Evolutionary conservation across 2,888 invertebrate species (phyloP), one percentile per base, ranked within the genome.

Genomic region (Drosophila nr. perissopoda): DNA sequence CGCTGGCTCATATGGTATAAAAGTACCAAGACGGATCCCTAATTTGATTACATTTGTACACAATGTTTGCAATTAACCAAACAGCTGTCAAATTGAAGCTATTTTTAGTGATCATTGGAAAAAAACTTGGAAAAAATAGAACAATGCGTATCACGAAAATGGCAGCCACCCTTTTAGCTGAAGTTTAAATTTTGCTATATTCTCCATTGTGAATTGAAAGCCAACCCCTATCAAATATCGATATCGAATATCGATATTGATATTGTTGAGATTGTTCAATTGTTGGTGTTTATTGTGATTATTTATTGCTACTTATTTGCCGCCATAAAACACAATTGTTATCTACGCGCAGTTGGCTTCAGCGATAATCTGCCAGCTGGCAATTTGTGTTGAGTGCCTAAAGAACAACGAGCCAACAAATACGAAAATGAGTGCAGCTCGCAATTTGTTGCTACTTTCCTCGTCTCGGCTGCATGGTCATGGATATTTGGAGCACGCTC

Each of bases 391-490:
- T 36, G 16, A 38, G 33, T 25, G 36, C 51, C 46, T 53, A 16
- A 62, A 58, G 61, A 64, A 57, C 25, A 2, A 3, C 6, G 29
- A 8, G 16, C 16, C 7, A 16, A 5, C 1, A n/a, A 42, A 42
- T 0, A 11, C n/a, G 16, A 64, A 66, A 27, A 65, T 68, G 62
- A 86, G 48, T 46, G 53, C 63, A 31, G 33, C 61, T 31, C 83
- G 89, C 16, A 89, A 86, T 69, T 59, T 96, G 40, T 92, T 96
- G 57, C 92, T 96, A 66, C 92, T 96, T 25, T 96, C 96, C 5
- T 96, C 96, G 18, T 96, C 96, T 0, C 95, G 94, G 81, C 94
- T 96, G 51, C 94, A 96, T 92, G 96, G 96, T 27, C 94, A 94
- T 91, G 94, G 94, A 25, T 94, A 94, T 91, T 92, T 96, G 81